Evolutionary conservation across 2,113 vertebrate species (phyloP), one percentile per base, ranked within the genome.

Genomic region (Micromys minutus): DNA sequence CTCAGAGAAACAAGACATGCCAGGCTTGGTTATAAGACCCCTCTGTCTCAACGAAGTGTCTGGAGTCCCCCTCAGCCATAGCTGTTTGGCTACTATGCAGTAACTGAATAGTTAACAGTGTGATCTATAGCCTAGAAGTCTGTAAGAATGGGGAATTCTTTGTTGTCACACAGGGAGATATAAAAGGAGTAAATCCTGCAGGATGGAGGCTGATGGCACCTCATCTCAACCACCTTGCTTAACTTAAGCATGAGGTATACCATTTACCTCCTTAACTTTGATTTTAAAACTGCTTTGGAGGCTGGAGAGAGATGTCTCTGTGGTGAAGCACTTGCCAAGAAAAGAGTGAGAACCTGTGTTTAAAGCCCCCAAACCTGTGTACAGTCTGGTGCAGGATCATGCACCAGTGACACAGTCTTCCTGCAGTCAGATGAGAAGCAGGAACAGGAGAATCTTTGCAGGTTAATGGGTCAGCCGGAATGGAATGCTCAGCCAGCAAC

Each of bases 41-140:
- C 13, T 91, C 93, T 42, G 80, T 86, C 96, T 55, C 42, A 79
- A 93, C 72, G 67, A 81, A 17, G 81, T 39, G 50, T 77, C 79
- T 50, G n/a, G 84, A 34, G 24, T 72, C 16, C 88, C 34, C 21
- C 72, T 22, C n/a, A 88, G 88, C 84, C 57, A 94, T 89, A 87
- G 96, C 91, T 81, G 81, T 96, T 96, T 97, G 97, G 79, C 42
- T 93, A 10, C 91, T 94, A 77, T 89, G 59, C 95, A 93, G n/a
- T 29, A 26, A 90, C 90, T 90, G 61, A 83, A 80, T 69, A 86
- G 92, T 34, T 67, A 55, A 80, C 13, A 81, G 74, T 93, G 65
- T 63, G 94, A 96, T 95, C 57, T 79, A 67, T 81, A 84, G 57
- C 89, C 96, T 80, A 88, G 87, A 87, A 85, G 80, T 89, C 76